Conservation (phyloP, 1,140 invertebrate genomes). For the Amphibalanus amphitrite region DNA sequence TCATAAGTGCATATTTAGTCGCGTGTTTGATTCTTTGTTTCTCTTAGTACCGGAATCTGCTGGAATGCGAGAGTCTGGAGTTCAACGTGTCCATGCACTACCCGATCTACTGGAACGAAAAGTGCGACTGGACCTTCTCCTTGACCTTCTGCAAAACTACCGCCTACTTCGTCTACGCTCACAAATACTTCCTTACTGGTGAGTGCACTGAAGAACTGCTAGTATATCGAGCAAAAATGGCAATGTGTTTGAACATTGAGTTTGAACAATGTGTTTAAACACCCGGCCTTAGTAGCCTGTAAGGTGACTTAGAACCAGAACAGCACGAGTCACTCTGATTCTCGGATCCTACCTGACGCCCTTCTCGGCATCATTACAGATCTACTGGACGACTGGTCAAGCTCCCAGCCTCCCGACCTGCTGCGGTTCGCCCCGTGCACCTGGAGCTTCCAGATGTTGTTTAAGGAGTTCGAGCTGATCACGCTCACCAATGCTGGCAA, state of each 20-base stretch:
- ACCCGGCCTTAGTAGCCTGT: no score
- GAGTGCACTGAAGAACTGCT: no score
- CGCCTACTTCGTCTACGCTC: conserved; percentile 74
- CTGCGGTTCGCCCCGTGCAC: conserved; percentile 93
- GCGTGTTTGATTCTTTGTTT: no score
- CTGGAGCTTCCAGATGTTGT: conserved; percentile 73
- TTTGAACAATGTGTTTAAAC: no score
- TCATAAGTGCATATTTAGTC: no score
- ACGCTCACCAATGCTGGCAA: conserved; percentile 93
- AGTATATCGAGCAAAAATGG: no score
- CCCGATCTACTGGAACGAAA: conserved; percentile 82
- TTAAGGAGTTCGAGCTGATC: conserved; percentile 92
- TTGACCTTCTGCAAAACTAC: conserved; percentile 87
- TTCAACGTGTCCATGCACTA: conserved; percentile 74
- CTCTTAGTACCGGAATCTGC: conserved; percentile 57
- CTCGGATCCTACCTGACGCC: background rate
- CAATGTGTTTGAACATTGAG: no score
- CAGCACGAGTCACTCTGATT: no score
- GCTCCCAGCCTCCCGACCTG: conserved; percentile 72
- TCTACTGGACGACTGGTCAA: conserved; percentile 90
- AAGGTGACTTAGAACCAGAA: no score
- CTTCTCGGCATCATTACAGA: conserved; percentile 33
- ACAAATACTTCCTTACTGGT: conserved; percentile 89
- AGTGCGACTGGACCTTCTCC: conserved; percentile 77
- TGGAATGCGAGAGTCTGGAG: conserved; percentile 86